Percentiles rank a stretch among this genome's conserved stretches.
Evolutionary conservation across 2,888 invertebrate genomes (phyloP).

Genomic region (Stramonita haemastoma): DNA sequence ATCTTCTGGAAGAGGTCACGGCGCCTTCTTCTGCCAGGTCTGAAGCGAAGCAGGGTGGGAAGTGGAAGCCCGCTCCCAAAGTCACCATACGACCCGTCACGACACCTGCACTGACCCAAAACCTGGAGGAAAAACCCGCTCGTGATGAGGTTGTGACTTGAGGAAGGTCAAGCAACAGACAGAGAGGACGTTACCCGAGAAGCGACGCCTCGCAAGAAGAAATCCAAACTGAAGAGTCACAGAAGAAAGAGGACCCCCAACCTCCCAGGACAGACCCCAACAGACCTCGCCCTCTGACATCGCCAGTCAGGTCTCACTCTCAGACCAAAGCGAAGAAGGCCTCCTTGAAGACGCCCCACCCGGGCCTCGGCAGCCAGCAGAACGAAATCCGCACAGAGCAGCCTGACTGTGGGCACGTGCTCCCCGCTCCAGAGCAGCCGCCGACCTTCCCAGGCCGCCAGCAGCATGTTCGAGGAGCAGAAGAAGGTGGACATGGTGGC

Average conservation of each 20-base stretch:
- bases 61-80: neutral
- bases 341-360: neutral
- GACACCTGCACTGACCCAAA: conserved; percentile 9
- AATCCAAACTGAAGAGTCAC: neutral
- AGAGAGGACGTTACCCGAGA: neutral
- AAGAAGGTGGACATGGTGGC: conserved; percentile 54
- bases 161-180: neutral
- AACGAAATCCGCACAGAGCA: neutral
- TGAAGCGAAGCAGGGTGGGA: neutral
- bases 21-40: neutral
- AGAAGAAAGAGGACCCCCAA: neutral
- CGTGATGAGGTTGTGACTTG: too few species aligned
- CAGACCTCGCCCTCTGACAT: conserved; percentile 29
- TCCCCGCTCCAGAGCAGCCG: conserved; percentile 36
- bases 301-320: neutral
- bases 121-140: neutral
- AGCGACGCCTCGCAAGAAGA: neutral
- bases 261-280: neutral
- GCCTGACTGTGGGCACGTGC: neutral
- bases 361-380: neutral
- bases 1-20: conserved; percentile 22
- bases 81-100: conserved; percentile 39
- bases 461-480: conserved; percentile 59
- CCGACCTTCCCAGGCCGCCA: conserved; percentile 48
- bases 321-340: neutral